Base-by-base conservation (phyloP, 2,797 vertebrate species). In the Telmatherina bonti region DNA sequence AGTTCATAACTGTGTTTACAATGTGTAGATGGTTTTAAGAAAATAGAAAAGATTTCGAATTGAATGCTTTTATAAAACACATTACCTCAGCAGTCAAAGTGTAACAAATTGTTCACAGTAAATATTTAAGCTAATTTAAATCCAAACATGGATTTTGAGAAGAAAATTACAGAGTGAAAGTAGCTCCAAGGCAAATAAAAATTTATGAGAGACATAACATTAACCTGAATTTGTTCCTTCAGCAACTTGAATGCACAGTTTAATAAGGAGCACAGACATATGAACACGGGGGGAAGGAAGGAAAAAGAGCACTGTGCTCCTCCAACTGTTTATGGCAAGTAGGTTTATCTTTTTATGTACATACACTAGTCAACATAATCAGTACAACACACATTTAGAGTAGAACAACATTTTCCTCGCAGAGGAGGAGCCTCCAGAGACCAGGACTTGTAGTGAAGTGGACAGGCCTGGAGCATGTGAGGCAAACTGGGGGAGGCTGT, bases 401-500 rank as follows among this genome's bases (percentile, higher is more conserved):
- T 16, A 80, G 59, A 69, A 70, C 45, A 69, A 24, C 69, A 59
- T 75, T 74, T 71, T 72, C 70, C 57, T 70, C 69, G 47, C 62
- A 73, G 24, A 74, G 63, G 63, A 76, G 58, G 62, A 27, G 22
- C 69, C 72, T 77, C 68, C n/a, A 33, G 81, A 81, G 68, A 87
- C 20, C 47, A 5, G 43, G 55, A 61, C 67, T 70, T 49, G 67
- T 8, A 72, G 61, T 60, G 77, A 76, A 75, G 78, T 68, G 81
- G 83, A 88, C 82, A 82, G 76, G 66, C 75, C 72, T 43, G 64
- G 54, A 78, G 78, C 62, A 20, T 72, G 79, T 82, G 81, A 88
- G 62, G 78, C 77, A 88, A 86, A 90, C 77, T 61, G 66, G 64
- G 72, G 18, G 64, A 84, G 83, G 88, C 85, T 90, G 90, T 86